Evolutionary conservation across 2,113 vertebrate species (phyloP), one percentile per base, ranked within the genome.

Genomic region (Oncorhynchus nerka): DNA sequence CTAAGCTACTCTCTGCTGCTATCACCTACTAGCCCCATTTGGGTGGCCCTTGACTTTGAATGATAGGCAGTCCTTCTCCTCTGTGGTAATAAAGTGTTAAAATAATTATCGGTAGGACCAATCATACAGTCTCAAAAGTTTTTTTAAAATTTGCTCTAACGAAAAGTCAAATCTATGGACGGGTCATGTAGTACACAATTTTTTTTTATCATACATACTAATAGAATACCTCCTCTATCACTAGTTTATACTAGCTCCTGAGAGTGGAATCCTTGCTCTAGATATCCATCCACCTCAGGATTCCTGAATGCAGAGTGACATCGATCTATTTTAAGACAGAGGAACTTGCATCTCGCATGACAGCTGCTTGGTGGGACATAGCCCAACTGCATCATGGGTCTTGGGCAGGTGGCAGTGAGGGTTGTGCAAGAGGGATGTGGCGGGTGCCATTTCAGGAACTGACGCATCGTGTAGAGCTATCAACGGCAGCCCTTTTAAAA

Each of bases 331-430:
- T 76, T 64, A 57, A 72, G 24, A 49, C 26, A 76, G 74, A 75
- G 62, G 65, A 72, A 28, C 75, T 80, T 68, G 74, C 79, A 34
- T 76, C 34, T 80, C 79, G 32, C 55, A 64, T 80, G 74, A 76
- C 70, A 39, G 20, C 26, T 13, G 6, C 66, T 70, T 70, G 20
- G 74, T 48, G 71, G 61, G 57, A 74, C 77, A 81, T 70, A 73
- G 71, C 30, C 6, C 55, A 2, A 3, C 24, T 81, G 75, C 48
- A 65, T 73, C 49, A 39, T 66, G n/a, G 66, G 66, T 77, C 51
- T 73, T 45, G 15, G 49, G 76, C 65, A 70, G 66, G 71, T 74
- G 65, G 55, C 39, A 64, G 32, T 32, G 26, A 16, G 15, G 68
- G 30, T 79, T 71, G 70, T 69, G 68, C 51, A 67, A 79, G 20